Base-by-base conservation (phyloP, 2,797 vertebrate genomes). In the Hippopotamyrus pictus region DNA sequence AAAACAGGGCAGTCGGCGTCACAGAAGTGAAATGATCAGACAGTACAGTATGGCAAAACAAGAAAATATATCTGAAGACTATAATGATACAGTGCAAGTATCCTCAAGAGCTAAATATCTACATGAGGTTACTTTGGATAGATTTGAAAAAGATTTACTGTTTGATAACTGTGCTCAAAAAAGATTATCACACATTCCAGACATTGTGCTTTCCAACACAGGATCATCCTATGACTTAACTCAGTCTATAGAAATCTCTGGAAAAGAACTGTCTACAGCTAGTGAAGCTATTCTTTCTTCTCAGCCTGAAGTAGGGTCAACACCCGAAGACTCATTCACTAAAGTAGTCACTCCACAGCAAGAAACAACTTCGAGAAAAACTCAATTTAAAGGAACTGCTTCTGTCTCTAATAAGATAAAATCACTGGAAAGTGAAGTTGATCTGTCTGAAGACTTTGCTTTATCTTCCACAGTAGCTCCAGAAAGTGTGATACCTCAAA, bases 241-340 rank as follows among this genome's bases (percentile, higher is more conserved):
- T 92, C 79, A 92, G 93, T 88, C 90, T 50, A 95, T 95, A 93
- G 95, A 95, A 91, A 85, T 95, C 73, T 90, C 92, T 89, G 92
- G 93, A 76, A 96, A 94, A 93, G 94, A 96, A 33, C 96, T 93
- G 91, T 95, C 96, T 88, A 93, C 94, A 85, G 92, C 96, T 51
- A 93, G 88, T 91, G 92, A 90, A 90, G 91, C 93, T 4, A 65
- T 25, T 48, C 54, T 41, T 84, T 91, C 94, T 11, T 89, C 88
- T 22, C 90, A 90, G 89, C 69, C 59, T 86, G 79, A 86, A 1
- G 48, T 88, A 89, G 90, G 89, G 3, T 11, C 86, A 57, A 48
- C 6, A 90, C 88, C 89, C 53, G 89, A 87, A 57, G 33, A 37
- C 54, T 41, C 22, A 9, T 8, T 14, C 5, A 17, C 86, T 87